A percentile compares a stretch with the other conserved stretches of the same genome.
Conservation (phyloP, 2,113 vertebrate genomes). For the Albula glossodonta region DNA sequence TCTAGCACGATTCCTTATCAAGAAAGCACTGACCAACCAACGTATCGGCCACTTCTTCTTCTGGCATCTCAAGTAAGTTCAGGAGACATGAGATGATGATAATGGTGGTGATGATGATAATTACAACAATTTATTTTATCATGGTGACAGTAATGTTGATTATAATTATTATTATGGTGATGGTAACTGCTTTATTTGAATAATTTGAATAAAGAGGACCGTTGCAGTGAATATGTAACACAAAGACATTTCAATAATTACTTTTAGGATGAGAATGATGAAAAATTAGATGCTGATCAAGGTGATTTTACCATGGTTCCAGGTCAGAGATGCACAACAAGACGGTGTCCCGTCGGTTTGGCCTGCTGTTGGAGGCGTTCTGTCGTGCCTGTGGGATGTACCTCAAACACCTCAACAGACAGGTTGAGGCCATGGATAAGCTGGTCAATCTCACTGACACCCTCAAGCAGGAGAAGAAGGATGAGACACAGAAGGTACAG, state of each 20-base stretch:
- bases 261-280: neutral
- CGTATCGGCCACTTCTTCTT: slow-evolving; percentile 66
- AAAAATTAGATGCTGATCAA: neutral
- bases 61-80: slow-evolving; percentile 62
- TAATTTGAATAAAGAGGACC: neutral
- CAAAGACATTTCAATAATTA: neutral
- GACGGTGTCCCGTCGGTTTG: slow-evolving; percentile 61
- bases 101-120: neutral
- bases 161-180: neutral
- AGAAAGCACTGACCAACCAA: slow-evolving; percentile 65
- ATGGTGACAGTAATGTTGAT: neutral
- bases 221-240: neutral
- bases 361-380: slow-evolving; percentile 64
- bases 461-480: slow-evolving; percentile 76
- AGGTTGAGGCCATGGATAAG: slow-evolving; percentile 80
- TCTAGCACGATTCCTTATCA: slow-evolving; percentile 66
- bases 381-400: slow-evolving; percentile 67
- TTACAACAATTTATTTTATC: neutral
- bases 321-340: slow-evolving; percentile 70
- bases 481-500: slow-evolving; percentile 74
- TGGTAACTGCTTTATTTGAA: neutral
- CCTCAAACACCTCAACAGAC: slow-evolving; percentile 65
- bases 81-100: neutral
- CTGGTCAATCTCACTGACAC: slow-evolving; percentile 75
- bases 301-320: neutral